These are phyloP conservation scores for Platygyra sinensis DNA, from an alignment of 64 coral and sea anemone species.

Conservation along the genomic window DNA sequence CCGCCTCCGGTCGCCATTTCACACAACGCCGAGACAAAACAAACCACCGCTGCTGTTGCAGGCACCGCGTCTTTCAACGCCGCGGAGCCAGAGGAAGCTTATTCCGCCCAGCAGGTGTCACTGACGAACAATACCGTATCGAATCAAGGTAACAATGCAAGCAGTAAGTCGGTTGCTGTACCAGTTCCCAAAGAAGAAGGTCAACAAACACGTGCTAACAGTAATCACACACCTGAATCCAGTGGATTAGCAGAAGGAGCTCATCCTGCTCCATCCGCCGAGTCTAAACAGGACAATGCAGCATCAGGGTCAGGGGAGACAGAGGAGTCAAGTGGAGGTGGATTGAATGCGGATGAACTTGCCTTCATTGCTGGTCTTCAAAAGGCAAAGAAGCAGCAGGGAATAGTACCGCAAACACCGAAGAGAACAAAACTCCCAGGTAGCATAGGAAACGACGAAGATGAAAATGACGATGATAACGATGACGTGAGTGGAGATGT, in stretches of 20 bases:
- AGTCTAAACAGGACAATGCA: neutral
- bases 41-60: neutral
- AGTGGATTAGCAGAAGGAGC: slow-evolving; percentile 19
- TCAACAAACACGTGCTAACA: neutral
- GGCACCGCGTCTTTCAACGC: slow-evolving; percentile 34
- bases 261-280: neutral
- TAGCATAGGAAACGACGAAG: slow-evolving; percentile 40
- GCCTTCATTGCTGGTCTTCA: slow-evolving; percentile 87
- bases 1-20: slow-evolving; percentile 22
- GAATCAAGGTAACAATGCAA: neutral
- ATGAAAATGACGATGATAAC: neutral
- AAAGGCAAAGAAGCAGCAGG: slow-evolving; percentile 46
- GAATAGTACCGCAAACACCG: neutral
- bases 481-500: neutral
- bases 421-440: slow-evolving; percentile 44
- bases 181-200: neutral
- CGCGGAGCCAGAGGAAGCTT: slow-evolving; percentile 12
- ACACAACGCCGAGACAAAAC: slow-evolving; percentile 1
- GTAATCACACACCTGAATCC: neutral
- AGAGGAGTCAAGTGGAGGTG: slow-evolving; percentile 14
- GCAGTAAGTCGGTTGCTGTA: neutral
- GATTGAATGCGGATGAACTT: slow-evolving; percentile 72
- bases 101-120: neutral
- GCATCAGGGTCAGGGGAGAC: slow-evolving; percentile 19
- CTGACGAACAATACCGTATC: neutral